These are phyloP conservation scores for Melitaea cinxia DNA, from an alignment of 1,140 invertebrate species.

Conservation along the genomic window DNA sequence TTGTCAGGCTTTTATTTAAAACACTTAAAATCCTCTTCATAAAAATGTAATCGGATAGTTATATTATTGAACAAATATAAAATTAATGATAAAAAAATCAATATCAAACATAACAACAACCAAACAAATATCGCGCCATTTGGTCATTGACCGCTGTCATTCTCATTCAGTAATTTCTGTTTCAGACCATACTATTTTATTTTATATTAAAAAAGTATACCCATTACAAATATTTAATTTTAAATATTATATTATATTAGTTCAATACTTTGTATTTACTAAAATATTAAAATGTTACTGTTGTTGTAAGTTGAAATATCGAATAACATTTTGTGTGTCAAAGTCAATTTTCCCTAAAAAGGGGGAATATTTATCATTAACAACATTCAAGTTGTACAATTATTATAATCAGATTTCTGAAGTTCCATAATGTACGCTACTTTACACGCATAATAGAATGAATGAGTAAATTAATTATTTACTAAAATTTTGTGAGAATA, in stretches of 20 bases:
- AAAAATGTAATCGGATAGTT: neutral
- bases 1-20: slow-evolving; percentile 32
- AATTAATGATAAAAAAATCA: slow-evolving; percentile 40
- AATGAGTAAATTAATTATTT: neutral
- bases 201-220: no score
- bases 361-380: neutral
- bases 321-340: no score
- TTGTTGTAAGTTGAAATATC: no score
- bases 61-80: slow-evolving; percentile 16
- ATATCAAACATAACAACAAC: slow-evolving; percentile 46
- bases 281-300: no score
- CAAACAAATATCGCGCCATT: slow-evolving; percentile 51
- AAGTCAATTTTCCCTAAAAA: no score
- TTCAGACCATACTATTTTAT: neutral
- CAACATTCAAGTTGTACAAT: neutral
- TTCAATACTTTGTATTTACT: no score
- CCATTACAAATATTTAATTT: no score
- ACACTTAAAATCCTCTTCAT: slow-evolving; percentile 7
- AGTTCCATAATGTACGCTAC: neutral
- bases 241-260: no score
- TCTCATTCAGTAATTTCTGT: slow-evolving; percentile 1
- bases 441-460: slow-evolving; percentile 7
- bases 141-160: slow-evolving; percentile 4
- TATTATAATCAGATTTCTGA: neutral
- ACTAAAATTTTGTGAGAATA: no score